Evolutionary conservation across 2,797 vertebrate genomes (phyloP), one percentile per base, ranked within the genome.

Genomic region (Prunella strophiata): DNA sequence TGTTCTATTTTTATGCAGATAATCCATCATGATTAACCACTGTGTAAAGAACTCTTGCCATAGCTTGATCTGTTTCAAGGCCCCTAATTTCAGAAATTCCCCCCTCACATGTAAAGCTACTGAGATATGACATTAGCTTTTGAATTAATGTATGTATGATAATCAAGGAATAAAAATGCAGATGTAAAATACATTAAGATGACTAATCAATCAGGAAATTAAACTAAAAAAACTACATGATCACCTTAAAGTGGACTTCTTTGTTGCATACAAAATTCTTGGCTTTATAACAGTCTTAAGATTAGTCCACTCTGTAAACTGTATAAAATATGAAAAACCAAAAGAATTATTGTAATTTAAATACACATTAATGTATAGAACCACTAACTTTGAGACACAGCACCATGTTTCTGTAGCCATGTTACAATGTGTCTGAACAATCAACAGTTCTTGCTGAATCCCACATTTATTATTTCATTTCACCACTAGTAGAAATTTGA

Each of bases 221-320:
- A 72, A 89, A 92, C 81, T 93, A 89, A 93, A 93, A 85, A 65
- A 87, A 11, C 81, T 89, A 96, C 85, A 87, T 52, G 62, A 92
- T 92, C 94, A 94, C 79, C 87, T 92, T 89, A 93, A 94, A 93
- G 93, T 93, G 90, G 92, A 95, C 88, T 86, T 88, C 84, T 93
- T 73, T 95, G 91, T 88, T 88, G 93, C 71, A 95, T 77, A 95
- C 76, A 90, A 91, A 96, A 94, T 91, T 96, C 92, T 94, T 91
- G 84, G 68, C 85, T 94, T 86, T 95, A 34, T 47, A 96, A 94
- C 66, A 95, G 90, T 94, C 95, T 93, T 96, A 96, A 92, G 92
- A 94, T 86, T 86, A 95, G 88, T 72, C 93, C 91, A 95, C 88
- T 91, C 94, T 96, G 94, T 77, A 74, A 96, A 96, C 88, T 89